Percentiles rank a stretch among this genome's conserved stretches.
Conservation (phyloP, 2,113 vertebrate species). For the Xenopus borealis region DNA sequence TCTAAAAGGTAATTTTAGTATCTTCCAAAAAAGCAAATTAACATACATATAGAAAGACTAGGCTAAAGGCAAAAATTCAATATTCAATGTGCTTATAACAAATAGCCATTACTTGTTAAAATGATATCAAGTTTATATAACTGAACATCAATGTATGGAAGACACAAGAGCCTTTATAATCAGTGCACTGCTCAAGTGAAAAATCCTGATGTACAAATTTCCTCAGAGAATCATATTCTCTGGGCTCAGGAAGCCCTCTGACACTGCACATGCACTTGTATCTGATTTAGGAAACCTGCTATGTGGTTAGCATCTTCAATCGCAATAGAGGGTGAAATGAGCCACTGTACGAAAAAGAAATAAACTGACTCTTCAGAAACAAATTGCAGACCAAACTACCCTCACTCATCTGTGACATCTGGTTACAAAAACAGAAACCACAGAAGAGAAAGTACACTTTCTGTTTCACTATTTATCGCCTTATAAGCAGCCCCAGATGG, state of each 20-base stretch:
- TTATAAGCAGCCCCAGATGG: slow-evolving; percentile 42
- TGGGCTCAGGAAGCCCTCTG: background rate
- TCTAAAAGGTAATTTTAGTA: too few relatives aligned
- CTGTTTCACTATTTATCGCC: slow-evolving; percentile 43
- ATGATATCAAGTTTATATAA: background rate
- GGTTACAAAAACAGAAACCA: slow-evolving; percentile 43
- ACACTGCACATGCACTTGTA: slow-evolving; percentile 10
- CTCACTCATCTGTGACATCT: slow-evolving; percentile 44
- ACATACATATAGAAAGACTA: too few relatives aligned
- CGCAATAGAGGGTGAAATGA: slow-evolving; percentile 32
- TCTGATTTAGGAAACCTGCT: slow-evolving; percentile 25
- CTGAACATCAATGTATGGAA: background rate
- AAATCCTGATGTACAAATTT: background rate
- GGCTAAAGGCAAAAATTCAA: background rate
- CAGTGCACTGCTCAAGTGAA: slow-evolving; percentile 1
- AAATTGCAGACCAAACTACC: slow-evolving; percentile 42
- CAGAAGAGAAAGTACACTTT: slow-evolving; percentile 40
- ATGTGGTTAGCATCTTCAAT: slow-evolving; percentile 24
- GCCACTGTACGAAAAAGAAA: slow-evolving; percentile 45
- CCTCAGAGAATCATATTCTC: slow-evolving; percentile 1
- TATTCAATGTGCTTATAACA: background rate
- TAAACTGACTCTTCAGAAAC: slow-evolving; percentile 38
- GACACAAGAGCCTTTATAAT: background rate
- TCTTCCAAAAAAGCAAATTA: background rate
- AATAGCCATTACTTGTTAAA: background rate